Base-by-base conservation (phyloP, 2,888 invertebrate species). In the Cheilosia vulpina region DNA sequence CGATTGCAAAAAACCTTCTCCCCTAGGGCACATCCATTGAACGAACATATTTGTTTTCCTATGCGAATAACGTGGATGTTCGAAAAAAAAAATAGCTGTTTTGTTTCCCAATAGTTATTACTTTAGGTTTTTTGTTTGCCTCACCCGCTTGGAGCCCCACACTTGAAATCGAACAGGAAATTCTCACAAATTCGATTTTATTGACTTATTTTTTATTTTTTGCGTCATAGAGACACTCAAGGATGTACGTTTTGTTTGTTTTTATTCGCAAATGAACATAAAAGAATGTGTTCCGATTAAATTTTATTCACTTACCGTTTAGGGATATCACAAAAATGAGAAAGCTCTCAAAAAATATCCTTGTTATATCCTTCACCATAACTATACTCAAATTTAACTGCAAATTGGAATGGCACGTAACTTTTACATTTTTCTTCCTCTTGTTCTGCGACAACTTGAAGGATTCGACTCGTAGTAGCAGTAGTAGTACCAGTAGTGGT, bases 301-400 rank as follows among this genome's bases (percentile, higher is more conserved):
- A 81, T 81, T 85, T 81, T 76, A 85, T 85, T 81, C 76, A 85
- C 85, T 85, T 85, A 85, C 85, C 85, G 72, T 81, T 85, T 80
- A 85, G 81, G 71, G 85, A 85, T 81, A 85, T 85, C 85, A 85
- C 81, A 85, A 85, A 81, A 81, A 85, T 85, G 85, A 85, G 85
- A 85, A 85, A 77, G 66, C 71, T 72, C 85, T 85, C 85, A 81
- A 45, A 76, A 77, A 85, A 85, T 85, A 81, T 85, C 85, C 85
- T 81, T 55, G 76, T 62, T 85, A 81, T 85, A 85, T 85, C 81
- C 81, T 76, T 85, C 85, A 85, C 81, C 85, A 85, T 85, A 85
- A 85, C 85, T 85, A 85, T 45, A 85, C 81, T 85, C 85, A 72
- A 85, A 87, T 87, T 87, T 81, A 69, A 87, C 82, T 87, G 87